Evolutionary conservation across 1,140 invertebrate genomes (phyloP).

Genomic region (Drosophila virilis): DNA sequence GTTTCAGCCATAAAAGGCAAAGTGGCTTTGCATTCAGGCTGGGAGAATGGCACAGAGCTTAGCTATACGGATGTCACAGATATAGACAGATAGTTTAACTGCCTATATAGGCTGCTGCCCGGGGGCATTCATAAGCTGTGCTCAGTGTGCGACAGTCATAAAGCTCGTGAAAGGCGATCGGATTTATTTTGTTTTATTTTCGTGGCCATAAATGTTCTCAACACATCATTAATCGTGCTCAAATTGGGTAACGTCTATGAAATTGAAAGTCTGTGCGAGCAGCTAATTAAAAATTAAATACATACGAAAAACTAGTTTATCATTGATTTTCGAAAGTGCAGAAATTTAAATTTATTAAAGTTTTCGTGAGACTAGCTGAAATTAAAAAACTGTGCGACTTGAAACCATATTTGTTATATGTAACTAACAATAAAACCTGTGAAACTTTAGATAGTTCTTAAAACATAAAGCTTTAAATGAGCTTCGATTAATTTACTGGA

Average conservation of each 20-base stretch:
- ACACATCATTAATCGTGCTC: slow-evolving; percentile 52
- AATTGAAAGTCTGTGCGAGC: slow-evolving; percentile 8
- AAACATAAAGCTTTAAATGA: no score
- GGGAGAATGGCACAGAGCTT: slow-evolving; percentile 57
- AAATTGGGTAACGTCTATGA: slow-evolving; percentile 12
- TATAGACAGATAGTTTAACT: slow-evolving; percentile 38
- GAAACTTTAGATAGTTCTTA: no score
- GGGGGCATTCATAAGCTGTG: slow-evolving; percentile 32
- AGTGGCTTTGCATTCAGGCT: slow-evolving; percentile 17
- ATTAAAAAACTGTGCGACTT: not conserved
- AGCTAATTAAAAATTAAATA: slow-evolving; percentile 12
- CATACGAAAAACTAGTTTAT: slow-evolving; percentile 2
- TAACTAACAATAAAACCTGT: no score
- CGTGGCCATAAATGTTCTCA: slow-evolving; percentile 43
- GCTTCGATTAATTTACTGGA: no score
- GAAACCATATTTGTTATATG: no score
- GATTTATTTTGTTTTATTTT: not conserved
- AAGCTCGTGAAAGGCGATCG: slow-evolving; percentile 44
- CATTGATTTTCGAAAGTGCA: slow-evolving; percentile 6
- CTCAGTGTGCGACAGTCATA: slow-evolving; percentile 32
- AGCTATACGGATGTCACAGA: slow-evolving; percentile 28
- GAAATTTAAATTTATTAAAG: not conserved
- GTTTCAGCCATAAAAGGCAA: slow-evolving; percentile 58
- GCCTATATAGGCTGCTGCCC: slow-evolving; percentile 27
- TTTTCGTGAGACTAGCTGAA: not conserved